Base-by-base conservation (phyloP, 2,113 vertebrate genomes). In the Trogon melanurus region DNA sequence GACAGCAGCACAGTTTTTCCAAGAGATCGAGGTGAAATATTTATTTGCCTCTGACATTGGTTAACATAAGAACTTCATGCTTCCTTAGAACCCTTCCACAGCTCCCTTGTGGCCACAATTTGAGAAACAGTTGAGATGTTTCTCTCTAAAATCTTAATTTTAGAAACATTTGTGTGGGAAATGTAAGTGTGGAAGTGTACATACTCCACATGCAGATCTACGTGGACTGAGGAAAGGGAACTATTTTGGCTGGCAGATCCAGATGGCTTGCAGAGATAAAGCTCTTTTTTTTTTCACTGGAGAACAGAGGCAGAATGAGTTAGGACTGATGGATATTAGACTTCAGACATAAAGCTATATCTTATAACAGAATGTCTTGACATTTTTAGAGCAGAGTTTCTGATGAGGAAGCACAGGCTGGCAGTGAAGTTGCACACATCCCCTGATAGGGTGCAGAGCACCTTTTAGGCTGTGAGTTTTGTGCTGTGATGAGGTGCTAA, bases 201-300 rank as follows among this genome's bases (percentile, higher is more conserved):
- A 1, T 26, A 9, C 3, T 67, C 9, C 2, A 3, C 11, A 17
- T n/a, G 13, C 12, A 57, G 45, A 26, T 10, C 22, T 72, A 23
- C 27, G 25, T 11, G 20, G 22, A 7, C n/a, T 27, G 61, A 45
- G 18, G n/a, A 47, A 87, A 85, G 6, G 11, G 32, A 67, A 29
- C 6, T 34, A 44, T 50, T 95, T 51, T 65, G 66, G 3, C 50
- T 69, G 48, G 11, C 25, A 86, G 61, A 69, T 64, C 27, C 48
- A 53, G 36, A 78, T 47, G n/a, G 21, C 15, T 80, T 83, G 34
- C 29, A 70, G 69, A 69, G 50, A 66, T 41, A 65, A 67, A 93
- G 21, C 5, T 3, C 0, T 15, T 45, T 26, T 29, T 0, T 9
- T 0, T 9, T 45, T 6, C 2, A 7, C 18, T 4, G 3, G 44